Base-by-base conservation (phyloP, 2,113 vertebrate species). In the Uropsilus gracilis region DNA sequence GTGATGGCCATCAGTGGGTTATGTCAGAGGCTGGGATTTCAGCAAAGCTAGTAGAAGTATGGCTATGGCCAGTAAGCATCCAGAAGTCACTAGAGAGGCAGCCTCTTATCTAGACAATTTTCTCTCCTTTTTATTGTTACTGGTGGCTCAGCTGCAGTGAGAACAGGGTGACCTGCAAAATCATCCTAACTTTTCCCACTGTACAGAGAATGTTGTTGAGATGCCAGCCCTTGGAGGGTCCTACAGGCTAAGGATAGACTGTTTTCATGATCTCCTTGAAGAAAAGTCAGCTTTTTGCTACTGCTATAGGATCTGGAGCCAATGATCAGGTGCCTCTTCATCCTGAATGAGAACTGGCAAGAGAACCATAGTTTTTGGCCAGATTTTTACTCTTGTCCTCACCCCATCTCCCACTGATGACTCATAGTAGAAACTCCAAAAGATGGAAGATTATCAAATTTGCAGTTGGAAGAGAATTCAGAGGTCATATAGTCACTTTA, bases 401-500 rank as follows among this genome's bases (percentile, higher is more conserved):
- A 93, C 42, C n/a, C 24, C n/a, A 4, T 90, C 4, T 6, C 71
- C 64, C 34, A 10, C 32, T 34, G 93, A 55, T 6, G 4, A 13
- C 57, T 46, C 42, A 11, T 9, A 3, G 50, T 32, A 75, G 55
- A 95, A 20, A 2, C 63, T 68, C 48, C 20, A 10, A 17, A 59
- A 73, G 89, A 89, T 83, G 73, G 85, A 78, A 39, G 92, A 73
- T 63, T 92, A 85, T 92, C 78, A 82, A 50, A 76, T 83, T 88
- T 91, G 71, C 46, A 63, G n/a, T 66, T 82, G 84, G 89, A 96
- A 94, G 83, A 69, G 83, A 89, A 57, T 90, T 77, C 59, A 71
- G 93, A 95, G 69, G 78, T 84, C 89, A 89, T 83, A 34, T 39
- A 28, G 57, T 78, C 2, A 0, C 50, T 93, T 93, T 46, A 24